These are phyloP conservation scores for Ormyrus thymus DNA, from an alignment of 2,888 invertebrate species.

Conservation along the genomic window DNA sequence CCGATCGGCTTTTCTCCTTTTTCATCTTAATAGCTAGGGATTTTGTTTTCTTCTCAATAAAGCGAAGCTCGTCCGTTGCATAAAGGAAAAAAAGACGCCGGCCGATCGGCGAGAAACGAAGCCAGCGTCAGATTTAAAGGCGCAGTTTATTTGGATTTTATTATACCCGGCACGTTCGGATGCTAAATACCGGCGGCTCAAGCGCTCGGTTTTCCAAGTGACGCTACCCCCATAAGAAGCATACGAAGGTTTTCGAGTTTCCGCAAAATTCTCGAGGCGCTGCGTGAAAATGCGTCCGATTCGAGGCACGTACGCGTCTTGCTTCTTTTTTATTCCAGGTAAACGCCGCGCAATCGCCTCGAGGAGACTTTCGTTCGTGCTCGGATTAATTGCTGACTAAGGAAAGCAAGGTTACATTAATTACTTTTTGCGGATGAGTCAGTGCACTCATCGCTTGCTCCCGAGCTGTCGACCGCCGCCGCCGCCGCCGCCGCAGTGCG, in stretches of 20 bases:
- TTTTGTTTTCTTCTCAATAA: neutral
- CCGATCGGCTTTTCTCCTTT: slow-evolving; percentile 28
- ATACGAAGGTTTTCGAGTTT: slow-evolving; percentile 54
- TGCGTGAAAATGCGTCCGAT: slow-evolving; percentile 58
- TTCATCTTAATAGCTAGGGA: slow-evolving; percentile 5
- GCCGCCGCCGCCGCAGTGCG: neutral
- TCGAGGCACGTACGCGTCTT: slow-evolving; percentile 69
- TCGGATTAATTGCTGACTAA: slow-evolving; percentile 73
- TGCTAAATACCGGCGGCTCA: slow-evolving; percentile 21
- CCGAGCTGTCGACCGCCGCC: neutral
- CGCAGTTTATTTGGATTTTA: slow-evolving; percentile 27
- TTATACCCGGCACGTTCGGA: slow-evolving; percentile 43
- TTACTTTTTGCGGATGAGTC: slow-evolving; percentile 70
- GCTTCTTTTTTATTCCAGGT: slow-evolving; percentile 69
- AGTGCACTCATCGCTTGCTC: slow-evolving; percentile 56
- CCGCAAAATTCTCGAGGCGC: slow-evolving; percentile 48
- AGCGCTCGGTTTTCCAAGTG: slow-evolving; percentile 45
- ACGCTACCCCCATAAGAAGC: slow-evolving; percentile 45
- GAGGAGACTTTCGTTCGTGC: slow-evolving; percentile 69
- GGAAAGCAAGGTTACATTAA: slow-evolving; percentile 71
- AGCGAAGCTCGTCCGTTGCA: neutral
- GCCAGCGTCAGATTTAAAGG: no score
- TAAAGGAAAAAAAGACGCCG: neutral
- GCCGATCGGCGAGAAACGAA: neutral
- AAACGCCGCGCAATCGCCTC: slow-evolving; percentile 69